Conservation (phyloP, 2,113 vertebrate species). For the Setophaga petechia region DNA sequence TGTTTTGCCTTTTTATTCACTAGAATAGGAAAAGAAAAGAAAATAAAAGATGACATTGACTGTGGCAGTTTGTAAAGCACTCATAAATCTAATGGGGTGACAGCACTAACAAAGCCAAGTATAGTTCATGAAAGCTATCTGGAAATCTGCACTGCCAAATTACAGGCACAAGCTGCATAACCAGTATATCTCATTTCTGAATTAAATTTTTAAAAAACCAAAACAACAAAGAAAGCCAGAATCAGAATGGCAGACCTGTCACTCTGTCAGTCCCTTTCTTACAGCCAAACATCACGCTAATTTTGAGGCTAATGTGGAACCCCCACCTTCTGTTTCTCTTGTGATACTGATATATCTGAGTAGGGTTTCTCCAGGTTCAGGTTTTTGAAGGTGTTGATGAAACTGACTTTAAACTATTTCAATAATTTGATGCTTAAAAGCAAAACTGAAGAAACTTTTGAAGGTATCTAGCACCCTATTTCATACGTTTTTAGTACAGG, state of each 20-base stretch:
- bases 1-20: background rate
- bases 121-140: background rate
- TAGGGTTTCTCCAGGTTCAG: background rate
- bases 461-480: background rate
- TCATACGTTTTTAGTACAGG: background rate
- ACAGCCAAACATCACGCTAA: background rate
- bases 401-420: background rate
- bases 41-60: background rate
- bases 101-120: background rate
- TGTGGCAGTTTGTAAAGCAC: background rate
- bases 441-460: background rate
- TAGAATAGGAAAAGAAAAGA: background rate
- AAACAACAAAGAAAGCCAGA: background rate
- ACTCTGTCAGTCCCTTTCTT: background rate
- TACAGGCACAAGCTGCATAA: background rate
- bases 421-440: background rate
- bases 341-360: background rate
- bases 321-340: background rate
- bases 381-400: background rate
- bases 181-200: background rate
- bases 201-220: background rate
- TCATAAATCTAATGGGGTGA: background rate
- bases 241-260: background rate
- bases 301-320: background rate
- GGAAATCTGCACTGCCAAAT: background rate